Conservation (phyloP, 2,888 invertebrate genomes). For the Agrypnus murinus region DNA sequence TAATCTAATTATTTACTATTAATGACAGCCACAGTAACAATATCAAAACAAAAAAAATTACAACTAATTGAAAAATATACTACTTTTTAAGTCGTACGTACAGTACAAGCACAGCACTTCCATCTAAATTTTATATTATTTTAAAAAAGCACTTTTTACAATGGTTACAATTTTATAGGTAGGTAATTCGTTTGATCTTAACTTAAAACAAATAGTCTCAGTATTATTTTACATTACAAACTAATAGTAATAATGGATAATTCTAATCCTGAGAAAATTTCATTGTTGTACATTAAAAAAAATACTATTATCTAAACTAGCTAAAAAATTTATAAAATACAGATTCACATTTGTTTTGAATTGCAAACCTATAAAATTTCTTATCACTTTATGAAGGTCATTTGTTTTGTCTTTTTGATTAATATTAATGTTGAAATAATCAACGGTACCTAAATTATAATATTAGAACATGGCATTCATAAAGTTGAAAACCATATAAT, state of each 20-base stretch:
- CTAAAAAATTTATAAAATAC: conserved; percentile 13
- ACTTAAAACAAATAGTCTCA: not conserved
- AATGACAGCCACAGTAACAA: conserved; percentile 25
- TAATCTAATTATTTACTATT: conserved; percentile 3
- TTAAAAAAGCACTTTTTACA: conserved; percentile 22
- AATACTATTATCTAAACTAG: conserved; percentile 2
- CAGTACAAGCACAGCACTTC: conserved; percentile 43
- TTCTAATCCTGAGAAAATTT: conserved; percentile 41
- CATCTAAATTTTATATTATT: conserved; percentile 18
- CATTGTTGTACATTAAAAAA: too few species aligned
- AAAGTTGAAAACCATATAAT: not conserved
- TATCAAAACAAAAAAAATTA: conserved; percentile 13
- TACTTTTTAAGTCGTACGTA: conserved; percentile 30
- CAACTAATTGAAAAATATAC: not conserved
- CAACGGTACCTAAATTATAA: too few species aligned
- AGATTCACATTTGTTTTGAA: conserved; percentile 11
- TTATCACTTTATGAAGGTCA: too few species aligned
- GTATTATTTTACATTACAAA: too few species aligned
- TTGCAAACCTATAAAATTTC: conserved; percentile 33
- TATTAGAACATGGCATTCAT: conserved; percentile 12
- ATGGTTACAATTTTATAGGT: conserved; percentile 10
- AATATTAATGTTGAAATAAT: too few species aligned
- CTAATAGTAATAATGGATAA: conserved; percentile 24
- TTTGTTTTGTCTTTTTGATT: too few species aligned
- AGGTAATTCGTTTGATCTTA: conserved; percentile 2